phyloP scores from a whole-genome alignment of 1,140 invertebrate genomes.

The Drepana arcuata region DNA sequence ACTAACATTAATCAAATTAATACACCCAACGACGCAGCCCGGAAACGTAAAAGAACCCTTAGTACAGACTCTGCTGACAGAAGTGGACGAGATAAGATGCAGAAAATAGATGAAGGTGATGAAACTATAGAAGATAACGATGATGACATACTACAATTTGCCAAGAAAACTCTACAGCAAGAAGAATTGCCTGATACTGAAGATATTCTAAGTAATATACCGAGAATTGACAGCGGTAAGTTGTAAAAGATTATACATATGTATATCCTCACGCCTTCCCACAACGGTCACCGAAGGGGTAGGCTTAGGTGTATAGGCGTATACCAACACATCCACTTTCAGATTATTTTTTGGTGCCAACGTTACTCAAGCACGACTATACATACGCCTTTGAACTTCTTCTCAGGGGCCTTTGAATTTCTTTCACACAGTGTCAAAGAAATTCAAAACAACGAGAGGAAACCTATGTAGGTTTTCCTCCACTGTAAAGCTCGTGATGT shows the following conservation, averaged over 20 bases:
- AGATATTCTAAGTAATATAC: slow-evolving; percentile 38
- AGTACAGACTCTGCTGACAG: slow-evolving; percentile 34
- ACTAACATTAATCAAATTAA: slow-evolving; percentile 10
- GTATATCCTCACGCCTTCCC: not conserved
- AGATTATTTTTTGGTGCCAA: not conserved
- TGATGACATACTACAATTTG: slow-evolving; percentile 55
- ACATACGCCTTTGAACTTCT: not conserved
- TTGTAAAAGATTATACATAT: slow-evolving; percentile 1
- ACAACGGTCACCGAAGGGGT: not conserved
- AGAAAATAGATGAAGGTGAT: slow-evolving; percentile 40
- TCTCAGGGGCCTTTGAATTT: not conserved
- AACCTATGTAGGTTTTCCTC: not conserved
- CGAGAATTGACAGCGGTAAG: slow-evolving; percentile 33
- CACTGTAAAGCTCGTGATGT: not conserved
- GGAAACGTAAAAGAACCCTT: slow-evolving; percentile 36
- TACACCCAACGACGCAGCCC: slow-evolving; percentile 1
- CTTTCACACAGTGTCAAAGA: no score
- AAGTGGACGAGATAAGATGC: slow-evolving; percentile 34
- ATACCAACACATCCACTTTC: no score
- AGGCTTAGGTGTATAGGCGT: no score
- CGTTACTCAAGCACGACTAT: not conserved
- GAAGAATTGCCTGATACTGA: slow-evolving; percentile 48
- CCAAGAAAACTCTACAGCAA: slow-evolving; percentile 48
- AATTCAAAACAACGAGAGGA: no score
- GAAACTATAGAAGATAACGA: slow-evolving; percentile 24